Evolutionary conservation across 2,888 invertebrate species (phyloP).

Genomic region (Epirrhoe alternata): DNA sequence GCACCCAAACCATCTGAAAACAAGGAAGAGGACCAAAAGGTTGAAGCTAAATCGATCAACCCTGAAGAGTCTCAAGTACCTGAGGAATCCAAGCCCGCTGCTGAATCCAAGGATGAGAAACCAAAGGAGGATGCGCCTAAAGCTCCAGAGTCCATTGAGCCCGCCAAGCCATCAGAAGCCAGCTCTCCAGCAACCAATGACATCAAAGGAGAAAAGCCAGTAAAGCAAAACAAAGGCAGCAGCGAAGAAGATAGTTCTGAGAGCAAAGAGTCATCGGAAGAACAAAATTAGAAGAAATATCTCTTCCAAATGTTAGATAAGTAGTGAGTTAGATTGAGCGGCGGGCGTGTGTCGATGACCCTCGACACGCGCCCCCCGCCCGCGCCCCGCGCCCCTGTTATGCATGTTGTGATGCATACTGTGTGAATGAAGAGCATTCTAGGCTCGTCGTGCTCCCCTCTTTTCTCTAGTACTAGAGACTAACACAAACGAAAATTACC

Average conservation of each 20-base stretch:
- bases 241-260: conserved; percentile 51
- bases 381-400: conserved; percentile 51
- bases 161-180: conserved; percentile 27
- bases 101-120: not conserved
- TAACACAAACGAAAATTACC: conserved; percentile 76
- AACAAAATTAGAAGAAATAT: conserved; percentile 54
- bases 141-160: conserved; percentile 1
- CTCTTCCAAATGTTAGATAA: conserved; percentile 65
- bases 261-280: conserved; percentile 52
- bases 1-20: conserved; percentile 29
- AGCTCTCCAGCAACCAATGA: conserved; percentile 37
- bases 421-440: conserved; percentile 49
- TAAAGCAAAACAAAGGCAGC: conserved; percentile 51
- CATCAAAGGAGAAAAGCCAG: conserved; percentile 4
- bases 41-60: not conserved
- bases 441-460: conserved; percentile 59
- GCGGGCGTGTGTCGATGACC: conserved; percentile 80
- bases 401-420: conserved; percentile 53
- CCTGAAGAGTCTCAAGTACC: conserved; percentile 4
- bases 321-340: conserved; percentile 61
- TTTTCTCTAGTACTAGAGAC: conserved; percentile 79
- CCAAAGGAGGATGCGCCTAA: not conserved
- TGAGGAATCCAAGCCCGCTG: conserved; percentile 7
- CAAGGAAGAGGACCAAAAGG: conserved; percentile 17
- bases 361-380: conserved; percentile 82